phyloP scores from a whole-genome alignment of 2,888 invertebrate species.

The Carterocephalus palaemon region DNA sequence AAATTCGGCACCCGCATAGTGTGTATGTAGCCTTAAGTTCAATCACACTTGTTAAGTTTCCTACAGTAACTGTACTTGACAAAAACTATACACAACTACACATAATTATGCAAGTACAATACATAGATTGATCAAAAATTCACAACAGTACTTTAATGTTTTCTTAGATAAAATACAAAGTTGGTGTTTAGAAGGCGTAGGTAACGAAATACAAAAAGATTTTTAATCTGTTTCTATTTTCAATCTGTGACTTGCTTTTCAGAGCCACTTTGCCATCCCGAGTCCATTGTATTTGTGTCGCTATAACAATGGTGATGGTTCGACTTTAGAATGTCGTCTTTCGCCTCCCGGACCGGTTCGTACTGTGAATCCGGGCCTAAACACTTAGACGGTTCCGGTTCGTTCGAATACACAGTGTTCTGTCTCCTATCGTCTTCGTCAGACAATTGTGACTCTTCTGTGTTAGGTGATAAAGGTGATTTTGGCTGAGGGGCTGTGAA shows the following conservation, averaged over 20 bases:
- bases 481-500: slow-evolving; percentile 51
- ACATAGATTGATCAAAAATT: no score
- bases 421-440: slow-evolving; percentile 41
- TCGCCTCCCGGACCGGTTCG: slow-evolving; percentile 61
- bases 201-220: background rate
- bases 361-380: slow-evolving; percentile 68
- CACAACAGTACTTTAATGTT: no score
- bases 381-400: slow-evolving; percentile 59
- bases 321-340: slow-evolving; percentile 57
- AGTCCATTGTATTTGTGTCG: slow-evolving; percentile 81
- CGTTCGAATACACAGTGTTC: slow-evolving; percentile 58
- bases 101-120: no score
- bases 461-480: slow-evolving; percentile 66
- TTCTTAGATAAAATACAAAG: no score
- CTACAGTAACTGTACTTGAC: no score
- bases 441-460: slow-evolving; percentile 65
- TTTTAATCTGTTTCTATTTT: slow-evolving; percentile 11
- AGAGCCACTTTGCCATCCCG: slow-evolving; percentile 84
- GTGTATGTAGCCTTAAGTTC: no score
- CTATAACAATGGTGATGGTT: slow-evolving; percentile 77
- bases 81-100: no score
- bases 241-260: slow-evolving; percentile 79
- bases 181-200: no score
- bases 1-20: no score
- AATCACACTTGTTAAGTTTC: no score